These are phyloP conservation scores for Glareola pratincola DNA, from an alignment of 2,113 vertebrate genomes.

Conservation along the genomic window DNA sequence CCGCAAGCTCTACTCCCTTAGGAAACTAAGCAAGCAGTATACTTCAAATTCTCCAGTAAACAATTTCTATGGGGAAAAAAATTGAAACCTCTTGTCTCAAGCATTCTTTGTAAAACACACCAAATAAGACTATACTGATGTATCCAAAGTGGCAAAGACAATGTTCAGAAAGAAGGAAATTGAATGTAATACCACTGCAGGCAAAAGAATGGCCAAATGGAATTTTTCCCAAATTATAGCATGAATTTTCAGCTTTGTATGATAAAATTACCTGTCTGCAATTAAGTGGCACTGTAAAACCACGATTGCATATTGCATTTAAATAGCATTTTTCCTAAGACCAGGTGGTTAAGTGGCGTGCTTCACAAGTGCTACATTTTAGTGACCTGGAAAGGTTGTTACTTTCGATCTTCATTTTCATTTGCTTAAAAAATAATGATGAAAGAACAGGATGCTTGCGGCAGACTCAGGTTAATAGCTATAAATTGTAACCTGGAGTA, in stretches of 20 bases:
- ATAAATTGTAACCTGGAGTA: neutral
- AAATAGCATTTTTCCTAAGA: neutral
- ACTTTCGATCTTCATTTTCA: neutral
- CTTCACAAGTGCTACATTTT: neutral
- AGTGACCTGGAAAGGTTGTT: neutral
- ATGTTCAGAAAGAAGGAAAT: neutral
- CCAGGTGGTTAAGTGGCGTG: neutral
- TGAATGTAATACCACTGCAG: neutral
- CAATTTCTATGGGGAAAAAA: neutral
- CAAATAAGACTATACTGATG: neutral
- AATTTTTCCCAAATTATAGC: neutral
- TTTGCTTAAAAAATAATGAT: slow-evolving; percentile 9
- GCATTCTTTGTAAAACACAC: neutral
- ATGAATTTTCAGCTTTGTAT: neutral
- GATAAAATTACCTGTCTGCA: neutral
- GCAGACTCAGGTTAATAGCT: neutral
- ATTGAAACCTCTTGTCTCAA: neutral
- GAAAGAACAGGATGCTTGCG: neutral
- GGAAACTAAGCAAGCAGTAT: neutral
- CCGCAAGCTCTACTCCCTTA: neutral
- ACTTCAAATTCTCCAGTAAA: neutral
- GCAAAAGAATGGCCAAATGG: neutral
- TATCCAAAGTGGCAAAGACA: neutral
- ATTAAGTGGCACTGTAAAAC: neutral
- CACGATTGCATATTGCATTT: neutral